Conservation (phyloP, 2,888 invertebrate species). For the Archips crataeganus region DNA sequence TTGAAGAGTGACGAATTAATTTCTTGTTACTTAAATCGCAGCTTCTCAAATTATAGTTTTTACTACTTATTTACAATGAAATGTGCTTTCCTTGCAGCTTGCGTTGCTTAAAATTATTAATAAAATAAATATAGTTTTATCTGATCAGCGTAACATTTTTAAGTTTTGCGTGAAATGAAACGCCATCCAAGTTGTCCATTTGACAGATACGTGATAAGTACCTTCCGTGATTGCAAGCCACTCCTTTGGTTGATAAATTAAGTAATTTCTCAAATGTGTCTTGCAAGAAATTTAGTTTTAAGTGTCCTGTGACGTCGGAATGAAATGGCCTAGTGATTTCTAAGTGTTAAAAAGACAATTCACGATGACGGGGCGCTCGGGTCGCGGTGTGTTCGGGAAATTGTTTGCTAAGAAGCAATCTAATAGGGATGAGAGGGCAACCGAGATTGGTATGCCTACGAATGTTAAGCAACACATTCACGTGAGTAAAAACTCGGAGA, state of each 20-base stretch:
- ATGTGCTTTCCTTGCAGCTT: neutral
- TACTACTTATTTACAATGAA: neutral
- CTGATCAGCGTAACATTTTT: neutral
- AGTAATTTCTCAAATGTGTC: slow-evolving; percentile 57
- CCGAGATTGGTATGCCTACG: slow-evolving; percentile 93
- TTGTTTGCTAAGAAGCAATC: slow-evolving; percentile 79
- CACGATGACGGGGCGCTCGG: slow-evolving; percentile 82
- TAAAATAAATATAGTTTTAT: neutral
- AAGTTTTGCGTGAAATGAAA: slow-evolving; percentile 48
- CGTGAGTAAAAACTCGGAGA: slow-evolving; percentile 93
- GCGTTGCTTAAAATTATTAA: neutral
- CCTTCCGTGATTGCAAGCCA: slow-evolving; percentile 77
- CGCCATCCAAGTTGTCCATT: slow-evolving; percentile 61
- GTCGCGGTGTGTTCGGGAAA: slow-evolving; percentile 81
- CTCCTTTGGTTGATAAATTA: slow-evolving; percentile 71
- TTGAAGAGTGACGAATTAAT: neutral
- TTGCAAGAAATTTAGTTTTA: slow-evolving; percentile 68
- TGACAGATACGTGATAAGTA: slow-evolving; percentile 47
- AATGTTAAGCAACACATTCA: slow-evolving; percentile 95
- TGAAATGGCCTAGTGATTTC: slow-evolving; percentile 64
- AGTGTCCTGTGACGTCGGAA: slow-evolving; percentile 36
- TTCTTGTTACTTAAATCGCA: neutral
- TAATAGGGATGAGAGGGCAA: slow-evolving; percentile 82
- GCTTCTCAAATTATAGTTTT: neutral
- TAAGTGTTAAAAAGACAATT: slow-evolving; percentile 56